Percentiles rank a stretch among this genome's conserved stretches.
phyloP scores from a whole-genome alignment of 2,113 vertebrate species.

The Nibea albiflora region DNA sequence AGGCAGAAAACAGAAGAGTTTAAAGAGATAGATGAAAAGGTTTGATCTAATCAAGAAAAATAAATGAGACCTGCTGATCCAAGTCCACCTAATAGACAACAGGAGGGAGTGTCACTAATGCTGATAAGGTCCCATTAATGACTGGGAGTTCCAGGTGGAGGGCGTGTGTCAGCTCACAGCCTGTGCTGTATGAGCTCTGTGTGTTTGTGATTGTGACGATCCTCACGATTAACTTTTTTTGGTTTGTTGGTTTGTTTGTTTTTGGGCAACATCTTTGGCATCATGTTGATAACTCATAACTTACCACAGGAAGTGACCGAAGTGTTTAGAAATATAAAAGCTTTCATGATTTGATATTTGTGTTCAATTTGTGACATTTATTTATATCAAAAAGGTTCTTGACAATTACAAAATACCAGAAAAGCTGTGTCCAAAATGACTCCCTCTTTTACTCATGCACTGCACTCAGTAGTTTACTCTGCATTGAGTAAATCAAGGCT shows the following conservation, averaged over 20 bases:
- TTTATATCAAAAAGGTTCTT: background rate
- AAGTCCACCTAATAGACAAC: conserved; percentile 33
- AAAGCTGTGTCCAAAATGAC: background rate
- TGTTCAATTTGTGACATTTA: background rate
- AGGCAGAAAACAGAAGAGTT: conserved; percentile 16
- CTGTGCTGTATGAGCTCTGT: background rate
- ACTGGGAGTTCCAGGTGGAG: conserved; percentile 5
- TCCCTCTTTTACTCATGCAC: background rate
- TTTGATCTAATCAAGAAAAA: conserved; percentile 37
- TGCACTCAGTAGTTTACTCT: background rate
- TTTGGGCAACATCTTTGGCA: background rate
- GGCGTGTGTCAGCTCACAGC: background rate
- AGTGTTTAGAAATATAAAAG: background rate
- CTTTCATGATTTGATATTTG: background rate
- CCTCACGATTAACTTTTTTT: no score
- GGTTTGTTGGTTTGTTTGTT: no score
- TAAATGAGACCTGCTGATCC: background rate
- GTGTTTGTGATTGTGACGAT: background rate
- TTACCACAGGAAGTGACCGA: no score
- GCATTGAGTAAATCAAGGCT: background rate
- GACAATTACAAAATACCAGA: background rate
- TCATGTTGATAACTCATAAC: background rate
- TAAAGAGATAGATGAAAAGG: conserved; percentile 23
- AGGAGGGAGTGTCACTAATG: background rate
- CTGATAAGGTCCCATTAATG: conserved; percentile 41